Percentiles rank a stretch among this genome's conserved stretches.
Evolutionary conservation across 92 coral and sea anemone species (phyloP).

Genomic region (Bergia sp.): DNA sequence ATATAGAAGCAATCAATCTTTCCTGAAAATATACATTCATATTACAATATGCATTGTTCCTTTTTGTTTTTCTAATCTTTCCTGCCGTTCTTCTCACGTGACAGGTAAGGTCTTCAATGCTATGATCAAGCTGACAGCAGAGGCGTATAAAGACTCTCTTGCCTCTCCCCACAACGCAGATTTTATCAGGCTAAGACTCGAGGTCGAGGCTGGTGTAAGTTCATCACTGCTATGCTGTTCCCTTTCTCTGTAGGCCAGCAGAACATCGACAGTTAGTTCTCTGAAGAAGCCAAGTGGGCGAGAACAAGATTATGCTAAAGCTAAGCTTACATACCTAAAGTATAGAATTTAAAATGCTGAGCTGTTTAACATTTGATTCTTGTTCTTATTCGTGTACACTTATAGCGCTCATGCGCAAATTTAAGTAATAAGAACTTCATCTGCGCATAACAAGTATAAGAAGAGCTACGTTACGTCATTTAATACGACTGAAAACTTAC

Average conservation of each 20-base stretch:
- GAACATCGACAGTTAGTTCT: neutral
- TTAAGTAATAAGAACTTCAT: too few relatives aligned
- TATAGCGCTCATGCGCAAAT: too few relatives aligned
- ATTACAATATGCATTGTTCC: neutral
- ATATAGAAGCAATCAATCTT: too few relatives aligned
- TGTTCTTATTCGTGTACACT: neutral
- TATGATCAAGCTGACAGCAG: neutral
- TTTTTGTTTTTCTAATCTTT: neutral
- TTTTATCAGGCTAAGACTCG: constrained; percentile 32
- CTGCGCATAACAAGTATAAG: too few relatives aligned
- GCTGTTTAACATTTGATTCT: neutral
- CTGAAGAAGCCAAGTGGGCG: neutral
- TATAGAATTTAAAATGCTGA: neutral
- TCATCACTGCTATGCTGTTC: neutral
- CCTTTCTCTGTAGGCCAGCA: neutral
- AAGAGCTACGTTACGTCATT: too few relatives aligned
- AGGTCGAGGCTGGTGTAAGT: constrained; percentile 25
- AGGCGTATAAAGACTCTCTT: constrained; percentile 11
- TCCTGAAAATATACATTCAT: neutral
- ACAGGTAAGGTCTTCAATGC: constrained; percentile 27
- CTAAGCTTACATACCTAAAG: neutral
- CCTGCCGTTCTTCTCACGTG: neutral
- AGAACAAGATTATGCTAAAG: neutral
- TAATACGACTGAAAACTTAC: too few relatives aligned
- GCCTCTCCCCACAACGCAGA: constrained; percentile 18